A percentile compares a stretch with the other conserved stretches of the same genome.
Conservation (phyloP, 1,140 invertebrate species). For the Glomeris maerens region DNA sequence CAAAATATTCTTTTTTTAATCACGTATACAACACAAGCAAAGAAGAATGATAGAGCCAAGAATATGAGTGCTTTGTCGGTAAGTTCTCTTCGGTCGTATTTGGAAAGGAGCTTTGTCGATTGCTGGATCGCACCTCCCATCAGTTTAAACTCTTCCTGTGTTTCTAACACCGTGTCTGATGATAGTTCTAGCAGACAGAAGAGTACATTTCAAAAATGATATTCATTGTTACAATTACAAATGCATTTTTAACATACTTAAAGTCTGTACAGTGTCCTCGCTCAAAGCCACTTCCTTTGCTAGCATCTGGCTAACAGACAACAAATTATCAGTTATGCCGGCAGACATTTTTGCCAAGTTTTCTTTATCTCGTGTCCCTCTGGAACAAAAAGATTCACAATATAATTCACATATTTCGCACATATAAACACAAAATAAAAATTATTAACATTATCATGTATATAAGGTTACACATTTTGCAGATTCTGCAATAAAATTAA, state of each 20-base stretch:
- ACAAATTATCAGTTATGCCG: slow-evolving; percentile 63
- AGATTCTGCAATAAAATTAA: too few species aligned
- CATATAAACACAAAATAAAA: too few species aligned
- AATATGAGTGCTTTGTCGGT: slow-evolving; percentile 86
- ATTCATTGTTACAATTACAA: neutral
- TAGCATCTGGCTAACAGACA: slow-evolving; percentile 66
- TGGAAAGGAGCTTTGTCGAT: slow-evolving; percentile 76
- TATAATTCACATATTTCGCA: neutral
- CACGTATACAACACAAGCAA: slow-evolving; percentile 80
- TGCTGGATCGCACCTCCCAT: slow-evolving; percentile 74
- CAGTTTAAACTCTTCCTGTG: slow-evolving; percentile 65
- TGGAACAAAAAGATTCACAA: slow-evolving; percentile 2
- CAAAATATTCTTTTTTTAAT: slow-evolving; percentile 75
- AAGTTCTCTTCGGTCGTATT: slow-evolving; percentile 82
- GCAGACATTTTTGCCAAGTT: slow-evolving; percentile 24
- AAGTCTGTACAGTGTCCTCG: slow-evolving; percentile 63
- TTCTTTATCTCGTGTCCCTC: slow-evolving; percentile 15
- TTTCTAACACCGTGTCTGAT: slow-evolving; percentile 41
- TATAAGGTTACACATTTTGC: too few species aligned
- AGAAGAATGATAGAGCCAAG: slow-evolving; percentile 80
- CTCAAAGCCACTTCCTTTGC: slow-evolving; percentile 73
- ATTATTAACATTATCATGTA: too few species aligned
- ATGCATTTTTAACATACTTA: slow-evolving; percentile 39
- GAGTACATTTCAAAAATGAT: slow-evolving; percentile 7
- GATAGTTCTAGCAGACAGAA: slow-evolving; percentile 24